Evolutionary conservation across 2,888 invertebrate genomes (phyloP), one percentile per base, ranked within the genome.

Genomic region (Omphaloscelis lunosa): DNA sequence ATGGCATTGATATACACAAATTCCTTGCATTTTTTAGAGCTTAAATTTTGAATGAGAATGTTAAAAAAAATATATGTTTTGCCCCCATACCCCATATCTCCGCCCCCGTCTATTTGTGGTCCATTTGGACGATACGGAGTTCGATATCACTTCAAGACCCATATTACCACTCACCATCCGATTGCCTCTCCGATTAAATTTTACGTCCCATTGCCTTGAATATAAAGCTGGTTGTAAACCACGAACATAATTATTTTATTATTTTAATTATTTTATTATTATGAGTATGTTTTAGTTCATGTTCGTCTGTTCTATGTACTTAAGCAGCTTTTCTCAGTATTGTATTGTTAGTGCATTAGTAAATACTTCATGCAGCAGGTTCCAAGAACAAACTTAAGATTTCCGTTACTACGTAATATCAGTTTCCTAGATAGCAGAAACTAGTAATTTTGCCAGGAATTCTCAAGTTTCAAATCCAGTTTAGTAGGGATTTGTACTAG

Each of bases 311-410:
- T 23, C 0, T 39, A 27, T 15, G 8, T 41, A 29, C 5, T 17
- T 8, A 34, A 71, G 2, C 27, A 48, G 56, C 71, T 63, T 79
- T 77, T 71, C 39, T 6, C 2, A 9, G 27, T n/a, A 68, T 34
- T 59, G 11, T 27, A 53, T 39, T 51, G 9, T 53, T 6, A 70
- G 45, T 34, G 23, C 29, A 17, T 27, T 7, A 41, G 8, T 27
- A 45, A 41, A 70, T 53, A 58, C 17, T 29, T 29, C 15, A 0
- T 20, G 11, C 5, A 63, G 6, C 2, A 48, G n/a, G 20, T 63
- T 56, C 39, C n/a, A 8, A 56, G 27, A 59, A 34, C 8, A 17
- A 58, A 20, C 1, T 58, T 65, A 65, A 12, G 17, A 51, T 51
- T 63, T 41, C 2, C 6, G 15, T 80, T 20, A n/a, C n/a, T 27